phyloP scores from a whole-genome alignment of 2,797 vertebrate genomes.

The Danio choprae region DNA sequence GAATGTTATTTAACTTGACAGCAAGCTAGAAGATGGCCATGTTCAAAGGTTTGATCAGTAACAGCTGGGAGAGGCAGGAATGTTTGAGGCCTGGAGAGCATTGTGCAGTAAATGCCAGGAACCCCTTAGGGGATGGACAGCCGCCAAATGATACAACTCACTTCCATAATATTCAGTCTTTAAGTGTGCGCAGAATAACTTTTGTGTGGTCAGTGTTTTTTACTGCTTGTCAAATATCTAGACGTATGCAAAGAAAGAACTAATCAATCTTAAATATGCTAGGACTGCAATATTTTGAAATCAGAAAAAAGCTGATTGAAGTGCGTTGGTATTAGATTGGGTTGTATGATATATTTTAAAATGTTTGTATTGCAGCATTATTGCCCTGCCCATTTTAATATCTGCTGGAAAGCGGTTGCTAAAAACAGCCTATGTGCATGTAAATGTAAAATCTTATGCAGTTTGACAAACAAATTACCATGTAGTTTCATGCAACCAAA shows the following conservation, averaged over 20 bases:
- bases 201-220: constrained; percentile 30
- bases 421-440: constrained; percentile 24
- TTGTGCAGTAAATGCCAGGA: constrained; percentile 49
- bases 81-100: constrained; percentile 39
- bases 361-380: background rate
- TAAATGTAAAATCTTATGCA: background rate
- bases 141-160: constrained; percentile 48
- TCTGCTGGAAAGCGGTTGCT: constrained; percentile 27
- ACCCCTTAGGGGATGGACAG: constrained; percentile 35
- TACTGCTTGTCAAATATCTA: constrained; percentile 12
- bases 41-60: constrained; percentile 51
- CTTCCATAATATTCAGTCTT: constrained; percentile 21
- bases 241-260: background rate
- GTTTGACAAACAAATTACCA: constrained; percentile 27
- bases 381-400: constrained; percentile 44
- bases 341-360: constrained; percentile 6
- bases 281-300: constrained; percentile 12
- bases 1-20: constrained; percentile 20
- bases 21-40: constrained; percentile 36
- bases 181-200: constrained; percentile 12
- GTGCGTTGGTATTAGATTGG: constrained; percentile 20
- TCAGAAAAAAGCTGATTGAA: background rate
- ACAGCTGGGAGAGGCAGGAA: constrained; percentile 56
- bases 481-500: background rate
- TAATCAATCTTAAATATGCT: background rate